phyloP scores from a whole-genome alignment of 2,797 vertebrate genomes.

The Eremophila alpestris region DNA sequence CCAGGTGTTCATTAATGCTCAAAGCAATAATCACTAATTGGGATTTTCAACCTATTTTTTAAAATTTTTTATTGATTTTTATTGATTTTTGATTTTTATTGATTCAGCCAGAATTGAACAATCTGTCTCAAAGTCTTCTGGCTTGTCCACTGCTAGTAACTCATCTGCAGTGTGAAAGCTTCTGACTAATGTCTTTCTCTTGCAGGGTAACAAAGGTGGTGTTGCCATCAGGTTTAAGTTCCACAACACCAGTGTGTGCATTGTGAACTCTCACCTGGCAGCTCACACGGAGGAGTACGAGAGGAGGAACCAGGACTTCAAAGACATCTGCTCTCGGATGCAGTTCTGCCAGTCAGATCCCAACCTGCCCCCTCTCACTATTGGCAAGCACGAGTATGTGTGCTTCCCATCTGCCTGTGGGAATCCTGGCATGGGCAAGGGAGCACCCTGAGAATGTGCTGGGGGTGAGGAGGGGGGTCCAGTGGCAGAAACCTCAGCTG shows the following conservation, averaged over 20 bases:
- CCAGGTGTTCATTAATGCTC: neutral
- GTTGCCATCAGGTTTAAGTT: conserved; percentile 92
- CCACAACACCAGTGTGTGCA: conserved; percentile 92
- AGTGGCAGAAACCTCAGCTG: accelerated
- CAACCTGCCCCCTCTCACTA: conserved; percentile 81
- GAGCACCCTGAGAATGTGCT: neutral
- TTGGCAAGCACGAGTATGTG: conserved; percentile 94
- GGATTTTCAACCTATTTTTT: neutral
- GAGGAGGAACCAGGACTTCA: conserved; percentile 95
- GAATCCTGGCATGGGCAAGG: neutral
- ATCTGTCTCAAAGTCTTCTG: neutral
- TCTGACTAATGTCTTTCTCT: neutral
- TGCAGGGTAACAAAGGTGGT: conserved; percentile 95
- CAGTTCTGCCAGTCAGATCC: conserved; percentile 85
- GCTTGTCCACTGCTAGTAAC: neutral
- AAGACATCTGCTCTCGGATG: conserved; percentile 92
- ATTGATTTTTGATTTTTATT: too few species aligned
- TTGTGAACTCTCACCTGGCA: conserved; percentile 94
- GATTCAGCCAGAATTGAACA: neutral
- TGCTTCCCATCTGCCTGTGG: neutral
- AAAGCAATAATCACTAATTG: neutral
- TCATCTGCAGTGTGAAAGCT: neutral
- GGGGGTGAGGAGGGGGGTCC: neutral
- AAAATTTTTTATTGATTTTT: too few species aligned
- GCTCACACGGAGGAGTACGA: conserved; percentile 92